phyloP scores from a whole-genome alignment of 2,888 invertebrate species.

The Drosophila hamatofila region DNA sequence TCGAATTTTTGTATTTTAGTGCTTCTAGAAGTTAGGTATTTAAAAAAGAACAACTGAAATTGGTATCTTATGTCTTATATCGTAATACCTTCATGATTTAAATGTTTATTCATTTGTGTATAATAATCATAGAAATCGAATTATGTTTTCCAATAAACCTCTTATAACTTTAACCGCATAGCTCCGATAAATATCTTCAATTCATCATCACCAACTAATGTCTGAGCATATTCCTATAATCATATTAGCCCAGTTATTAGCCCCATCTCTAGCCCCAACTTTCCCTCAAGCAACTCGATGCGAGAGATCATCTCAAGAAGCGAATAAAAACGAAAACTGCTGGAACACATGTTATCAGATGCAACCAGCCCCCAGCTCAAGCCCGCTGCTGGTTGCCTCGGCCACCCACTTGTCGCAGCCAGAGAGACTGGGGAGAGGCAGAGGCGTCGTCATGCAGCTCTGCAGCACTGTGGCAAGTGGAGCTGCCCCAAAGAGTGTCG shows the following conservation, averaged over 20 bases:
- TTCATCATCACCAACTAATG: not conserved
- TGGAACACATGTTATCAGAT: constrained; percentile 1
- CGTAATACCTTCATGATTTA: too few species aligned
- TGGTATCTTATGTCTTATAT: too few species aligned
- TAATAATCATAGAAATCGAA: too few species aligned
- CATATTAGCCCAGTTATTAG: not conserved
- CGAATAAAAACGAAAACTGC: not conserved
- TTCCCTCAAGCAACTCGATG: not conserved
- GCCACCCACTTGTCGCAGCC: constrained; percentile 31
- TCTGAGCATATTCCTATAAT: not conserved
- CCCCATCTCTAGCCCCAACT: not conserved
- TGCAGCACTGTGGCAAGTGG: constrained; percentile 2
- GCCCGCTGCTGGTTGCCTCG: not conserved
- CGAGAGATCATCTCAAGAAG: not conserved
- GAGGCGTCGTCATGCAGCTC: not conserved
- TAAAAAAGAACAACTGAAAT: too few species aligned
- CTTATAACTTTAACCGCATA: too few species aligned
- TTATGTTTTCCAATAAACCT: too few species aligned
- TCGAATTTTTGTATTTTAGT: too few species aligned
- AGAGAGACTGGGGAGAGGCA: not conserved
- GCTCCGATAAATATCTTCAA: not conserved
- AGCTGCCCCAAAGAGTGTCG: constrained; percentile 25
- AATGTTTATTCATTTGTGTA: too few species aligned
- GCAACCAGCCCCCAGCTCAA: too few species aligned
- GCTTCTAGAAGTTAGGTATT: not conserved